Percentiles rank a stretch among this genome's conserved stretches.
phyloP scores from a whole-genome alignment of 2,113 vertebrate species.

The Proteles cristata region DNA sequence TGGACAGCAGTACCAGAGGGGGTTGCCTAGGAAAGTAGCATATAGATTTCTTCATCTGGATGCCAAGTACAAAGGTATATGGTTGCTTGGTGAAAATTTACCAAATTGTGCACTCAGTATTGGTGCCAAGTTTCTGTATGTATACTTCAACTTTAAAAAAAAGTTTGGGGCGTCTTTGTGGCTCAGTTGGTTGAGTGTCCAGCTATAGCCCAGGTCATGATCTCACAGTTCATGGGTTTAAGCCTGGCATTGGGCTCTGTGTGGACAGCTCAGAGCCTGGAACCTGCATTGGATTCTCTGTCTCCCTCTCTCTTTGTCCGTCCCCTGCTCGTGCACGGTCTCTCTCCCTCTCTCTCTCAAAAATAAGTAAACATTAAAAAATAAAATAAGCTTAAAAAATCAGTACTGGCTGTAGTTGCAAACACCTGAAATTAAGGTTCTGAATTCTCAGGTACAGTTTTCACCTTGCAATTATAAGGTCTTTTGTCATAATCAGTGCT shows the following conservation, averaged over 20 bases:
- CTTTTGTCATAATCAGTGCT: not conserved
- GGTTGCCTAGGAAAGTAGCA: not conserved
- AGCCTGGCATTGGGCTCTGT: no score
- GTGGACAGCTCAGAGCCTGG: no score
- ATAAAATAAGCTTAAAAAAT: not conserved
- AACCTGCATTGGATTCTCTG: no score
- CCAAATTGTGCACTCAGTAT: not conserved
- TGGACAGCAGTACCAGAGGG: not conserved
- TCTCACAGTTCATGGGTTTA: no score
- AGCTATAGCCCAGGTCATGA: no score
- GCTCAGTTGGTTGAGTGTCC: no score
- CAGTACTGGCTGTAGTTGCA: not conserved
- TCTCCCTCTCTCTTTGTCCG: no score
- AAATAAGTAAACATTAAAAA: no score
- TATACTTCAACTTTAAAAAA: not conserved
- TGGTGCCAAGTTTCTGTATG: not conserved
- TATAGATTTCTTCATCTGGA: not conserved
- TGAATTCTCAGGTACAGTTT: not conserved
- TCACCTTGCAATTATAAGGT: not conserved
- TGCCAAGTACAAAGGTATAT: not conserved
- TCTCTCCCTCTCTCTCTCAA: no score
- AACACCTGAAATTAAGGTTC: conserved; percentile 2
- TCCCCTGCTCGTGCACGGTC: no score
- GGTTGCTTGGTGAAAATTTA: not conserved
- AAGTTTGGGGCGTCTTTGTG: no score